Base-by-base conservation (phyloP, 2,888 invertebrate genomes). In the Drosophila antonietae region DNA sequence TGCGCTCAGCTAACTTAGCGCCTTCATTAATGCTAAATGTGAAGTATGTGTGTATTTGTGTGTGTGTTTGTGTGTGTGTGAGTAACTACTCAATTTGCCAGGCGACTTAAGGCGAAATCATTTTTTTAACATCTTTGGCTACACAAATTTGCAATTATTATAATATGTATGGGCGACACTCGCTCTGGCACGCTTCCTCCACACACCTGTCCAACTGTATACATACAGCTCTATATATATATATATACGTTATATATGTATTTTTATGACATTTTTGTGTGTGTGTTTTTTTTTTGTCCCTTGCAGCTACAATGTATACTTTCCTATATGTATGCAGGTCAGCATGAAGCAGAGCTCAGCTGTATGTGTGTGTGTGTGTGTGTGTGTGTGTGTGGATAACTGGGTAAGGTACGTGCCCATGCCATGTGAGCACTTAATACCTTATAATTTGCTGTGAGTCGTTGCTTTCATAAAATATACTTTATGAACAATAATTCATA, bases 401-500 rank as follows among this genome's bases (percentile, higher is more conserved):
- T 74, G 56, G 49, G 23, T 41, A 67, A 67, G 69, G 59, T 75
- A 83, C 80, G 74, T 81, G 83, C 74, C 75, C 79, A 66, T 67
- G 81, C 81, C 79, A 75, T 74, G 70, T 74, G 70, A 80, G 82
- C 84, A 87, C 85, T 88, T 85, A 88, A 85, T 88, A 81, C 86
- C 86, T 85, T 86, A 86, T 86, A 86, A 88, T 86, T 88, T 86
- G 81, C 88, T 80, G 73, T 83, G 88, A 86, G 80, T 88, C 81
- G 81, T 74, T 86, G 86, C 86, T 80, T 86, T 86, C 88, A 88
- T 86, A 85, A 86, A 86, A 86, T 81, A 81, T 88, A 83, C 88
- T 86, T 85, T 88, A 85, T 83, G 86, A 83, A 81, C 88, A 88
- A 86, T 86, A 86, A 86, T 88, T 86, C 88, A 86, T 81, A 74